Evolutionary conservation across 2,888 invertebrate species (phyloP), one percentile per base, ranked within the genome.

Genomic region (Eledone cirrhosa): DNA sequence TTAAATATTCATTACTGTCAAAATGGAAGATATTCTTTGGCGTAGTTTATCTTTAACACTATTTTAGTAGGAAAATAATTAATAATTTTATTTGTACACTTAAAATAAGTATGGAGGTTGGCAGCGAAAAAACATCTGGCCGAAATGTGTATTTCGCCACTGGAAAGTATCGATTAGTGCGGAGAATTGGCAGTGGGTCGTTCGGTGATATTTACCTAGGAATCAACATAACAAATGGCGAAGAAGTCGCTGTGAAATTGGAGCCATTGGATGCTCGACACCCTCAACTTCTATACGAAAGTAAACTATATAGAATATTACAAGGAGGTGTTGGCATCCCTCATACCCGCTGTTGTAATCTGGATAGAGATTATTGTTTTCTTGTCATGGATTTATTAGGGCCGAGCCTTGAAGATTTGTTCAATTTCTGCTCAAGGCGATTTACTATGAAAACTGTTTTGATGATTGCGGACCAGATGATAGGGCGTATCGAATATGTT

Each of bases 381-480:
- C 94, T 99, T 88, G 99, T 99, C 85, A 99, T 99, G 99, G 99
- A 99, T 92, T 94, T 99, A 78, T 93, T 99, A 84, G 99, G 99
- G 69, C 99, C 99, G 2, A 98, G 98, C 78, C 93, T 99, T 78
- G 99, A 99, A 92, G 99, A 99, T 92, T 94, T 99, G 78, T 99
- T 99, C 93, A 99, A 99, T 92, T 99, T 99, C 93, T 99, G 99
- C 92, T 96, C 97, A 82, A 95, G 99, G 83, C 95, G 98, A 90
- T 99, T 99, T 93, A 98, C 99, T 86, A 97, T 99, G 93, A 99
- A 99, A 93, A 99, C 99, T 84, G 99, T 99, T 83, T 94, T 99
- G 84, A 99, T 99, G 99, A 93, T 99, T 88, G 99, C 97, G 89
- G 99, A 99, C 93, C 90, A 90, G 88, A 90, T 90, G 92, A 91